These are phyloP conservation scores for Sigmodon hispidus DNA, from an alignment of 2,113 vertebrate species.

Conservation along the genomic window DNA sequence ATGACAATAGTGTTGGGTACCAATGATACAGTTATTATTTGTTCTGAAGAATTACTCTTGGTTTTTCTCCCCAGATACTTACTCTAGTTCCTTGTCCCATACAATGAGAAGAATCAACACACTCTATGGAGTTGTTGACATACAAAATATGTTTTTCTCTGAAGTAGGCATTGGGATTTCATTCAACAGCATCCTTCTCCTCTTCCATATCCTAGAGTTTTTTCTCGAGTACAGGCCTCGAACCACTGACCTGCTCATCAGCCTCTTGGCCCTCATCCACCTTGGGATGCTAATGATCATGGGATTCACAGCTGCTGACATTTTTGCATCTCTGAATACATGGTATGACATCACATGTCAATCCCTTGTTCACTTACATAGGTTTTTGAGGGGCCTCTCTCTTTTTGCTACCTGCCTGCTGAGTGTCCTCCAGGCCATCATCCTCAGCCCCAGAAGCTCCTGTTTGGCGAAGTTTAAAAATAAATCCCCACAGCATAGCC, in stretches of 20 bases:
- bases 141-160: not conserved
- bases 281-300: not conserved
- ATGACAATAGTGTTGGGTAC: not conserved
- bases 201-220: not conserved
- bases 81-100: not conserved
- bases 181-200: not conserved
- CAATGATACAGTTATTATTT: not conserved
- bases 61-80: constrained; percentile 12
- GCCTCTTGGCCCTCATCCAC: not conserved
- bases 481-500: not conserved
- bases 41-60: not conserved
- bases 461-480: not conserved
- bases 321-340: not conserved
- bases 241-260: fast-evolving
- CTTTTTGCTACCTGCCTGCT: not conserved
- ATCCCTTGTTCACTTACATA: not conserved
- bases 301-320: not conserved
- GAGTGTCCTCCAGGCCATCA: not conserved
- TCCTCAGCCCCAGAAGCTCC: not conserved
- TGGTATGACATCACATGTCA: not conserved
- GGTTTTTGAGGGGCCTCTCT: not conserved
- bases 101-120: not conserved
- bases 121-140: not conserved
- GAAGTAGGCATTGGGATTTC: not conserved
- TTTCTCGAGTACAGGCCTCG: not conserved